Base-by-base conservation (phyloP, 2,113 vertebrate species). In the Psophia crepitans region DNA sequence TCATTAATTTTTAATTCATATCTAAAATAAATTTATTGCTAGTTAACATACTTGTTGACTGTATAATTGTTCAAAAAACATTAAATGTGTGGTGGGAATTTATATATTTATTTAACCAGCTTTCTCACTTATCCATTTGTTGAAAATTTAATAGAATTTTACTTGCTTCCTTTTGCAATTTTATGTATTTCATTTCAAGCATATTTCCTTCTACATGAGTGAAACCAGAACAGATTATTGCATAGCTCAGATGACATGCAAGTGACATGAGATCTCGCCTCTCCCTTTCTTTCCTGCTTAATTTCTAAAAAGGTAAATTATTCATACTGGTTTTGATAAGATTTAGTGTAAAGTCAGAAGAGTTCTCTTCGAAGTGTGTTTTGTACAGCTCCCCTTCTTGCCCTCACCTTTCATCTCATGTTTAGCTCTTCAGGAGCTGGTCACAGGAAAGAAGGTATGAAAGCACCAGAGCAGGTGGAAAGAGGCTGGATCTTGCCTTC, bases 371-470 rank as follows among this genome's bases (percentile, higher is more conserved):
- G 3, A 46, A 27, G 13, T 30, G 27, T 58, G 30, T 77, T 60
- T 49, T 89, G 41, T 79, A n/a, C 33, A 66, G 46, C 17, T 89
- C 37, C 46, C 17, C 11, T 93, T 21, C 80, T 70, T 83, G 27
- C 6, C 17, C 7, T 17, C n/a, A 30, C 8, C 6, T 57, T 65
- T n/a, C 18, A 18, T 64, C 26, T 83, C 1, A 0, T 3, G 1
- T 51, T 89, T 23, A 60, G 44, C 32, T 30, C 33, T 78, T 82
- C 33, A 46, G 44, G 49, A 83, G 4, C 60, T 43, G 41, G 20
- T 86, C 33, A 28, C 32, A 46, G 30, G 30, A 46, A 54, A 57
- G 41, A 82, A 46, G 0, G 0, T 35, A 12, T 12, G 12, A n/a
- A 76, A 77, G 27, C 11, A 37, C 20, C 26, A 63, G n/a, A 46